These are phyloP conservation scores for Charadrius vociferus DNA, from an alignment of 2,113 vertebrate genomes.

Conservation along the genomic window DNA sequence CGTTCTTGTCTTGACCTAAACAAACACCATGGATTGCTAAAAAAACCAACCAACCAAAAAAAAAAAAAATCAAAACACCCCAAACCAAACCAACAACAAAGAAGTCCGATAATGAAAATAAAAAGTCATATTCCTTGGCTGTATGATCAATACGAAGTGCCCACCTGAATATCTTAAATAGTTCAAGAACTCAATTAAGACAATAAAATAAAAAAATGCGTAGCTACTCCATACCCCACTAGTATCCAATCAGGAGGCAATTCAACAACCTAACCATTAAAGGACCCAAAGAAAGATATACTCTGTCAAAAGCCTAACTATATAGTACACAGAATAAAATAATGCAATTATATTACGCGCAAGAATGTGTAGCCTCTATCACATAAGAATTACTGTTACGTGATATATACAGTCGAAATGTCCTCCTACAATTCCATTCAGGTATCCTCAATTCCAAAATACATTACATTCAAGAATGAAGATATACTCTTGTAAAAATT, in stretches of 20 bases:
- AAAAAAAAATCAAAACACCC: not conserved
- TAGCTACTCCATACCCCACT: not conserved
- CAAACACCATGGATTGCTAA: not conserved
- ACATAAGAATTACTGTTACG: not conserved
- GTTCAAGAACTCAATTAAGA: not conserved
- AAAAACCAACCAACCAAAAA: not conserved
- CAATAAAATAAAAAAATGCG: not conserved
- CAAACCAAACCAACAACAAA: not conserved
- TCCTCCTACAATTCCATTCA: not conserved
- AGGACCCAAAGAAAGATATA: not conserved
- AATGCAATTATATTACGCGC: rapidly evolving
- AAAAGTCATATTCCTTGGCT: not conserved
- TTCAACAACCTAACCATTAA: not conserved
- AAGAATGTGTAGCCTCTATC: not conserved
- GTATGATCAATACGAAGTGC: not conserved
- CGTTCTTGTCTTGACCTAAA: not conserved
- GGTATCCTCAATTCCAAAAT: not conserved
- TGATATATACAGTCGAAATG: not conserved
- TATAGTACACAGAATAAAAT: not conserved
- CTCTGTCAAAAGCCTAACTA: not conserved
- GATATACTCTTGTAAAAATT: not conserved
- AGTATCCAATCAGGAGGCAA: not conserved
- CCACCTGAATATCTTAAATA: not conserved
- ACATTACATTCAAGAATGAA: not conserved
- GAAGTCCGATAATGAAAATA: not conserved